Base-by-base conservation (phyloP, 2,797 vertebrate species). In the Characodon lateralis region DNA sequence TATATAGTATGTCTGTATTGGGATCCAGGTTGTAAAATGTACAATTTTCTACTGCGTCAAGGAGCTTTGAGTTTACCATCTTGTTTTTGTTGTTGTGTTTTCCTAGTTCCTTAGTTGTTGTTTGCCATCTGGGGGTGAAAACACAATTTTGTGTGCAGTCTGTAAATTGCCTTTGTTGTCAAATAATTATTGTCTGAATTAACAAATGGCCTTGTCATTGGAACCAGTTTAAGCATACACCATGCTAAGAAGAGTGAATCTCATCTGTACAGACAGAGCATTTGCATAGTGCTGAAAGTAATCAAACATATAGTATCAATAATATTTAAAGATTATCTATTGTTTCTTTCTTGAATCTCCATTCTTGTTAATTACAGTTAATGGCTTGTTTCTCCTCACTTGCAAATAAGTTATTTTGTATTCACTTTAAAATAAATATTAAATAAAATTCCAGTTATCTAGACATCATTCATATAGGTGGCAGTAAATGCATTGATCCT, bases 401-500 rank as follows among this genome's bases (percentile, higher is more conserved):
- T 69, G 24, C 10, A 46, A 46, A 12, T n/a, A 10, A n/a, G 24
- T 46, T 79, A 24, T 76, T 79, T 78, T 81, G 74, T n/a, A 77
- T 80, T 74, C 41, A 70, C 68, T 16, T 50, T 55, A 79, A 0
- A 43, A 24, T 69, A 46, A 41, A 79, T 70, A 31, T 39, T 22
- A 22, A 39, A 65, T 22, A 3, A 73, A 80, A 75, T 69, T 51
- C 56, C 72, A 66, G 6, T 82, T 61, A 76, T 79, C 28, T 69
- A 82, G 69, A 82, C 43, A 73, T 16, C 83, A 86, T 78, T 73
- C 39, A 83, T 85, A 85, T 53, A 82, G 63, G 72, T 61, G 65
- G 20, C 61, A 46, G 58, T 81, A 77, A 71, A 83, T 85, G 68
- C 72, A 91, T 88, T 78, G 84, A 93, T 89, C 77, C 20, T 22